A percentile compares a stretch with the other conserved stretches of the same genome.
Evolutionary conservation across 2,797 vertebrate genomes (phyloP).

Genomic region (Propithecus perrieri): DNA sequence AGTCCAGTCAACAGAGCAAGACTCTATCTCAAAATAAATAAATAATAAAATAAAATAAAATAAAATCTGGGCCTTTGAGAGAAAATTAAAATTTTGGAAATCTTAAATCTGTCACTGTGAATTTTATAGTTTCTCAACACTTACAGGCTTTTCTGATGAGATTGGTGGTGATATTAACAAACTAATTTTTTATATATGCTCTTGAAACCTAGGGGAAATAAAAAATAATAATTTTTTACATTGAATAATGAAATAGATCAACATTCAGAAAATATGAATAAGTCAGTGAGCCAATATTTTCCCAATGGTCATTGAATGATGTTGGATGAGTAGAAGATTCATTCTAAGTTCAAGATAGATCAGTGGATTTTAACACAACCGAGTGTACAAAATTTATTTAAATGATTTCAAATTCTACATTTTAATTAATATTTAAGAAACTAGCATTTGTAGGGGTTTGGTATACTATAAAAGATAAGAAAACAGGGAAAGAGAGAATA

Average conservation of each 20-base stretch:
- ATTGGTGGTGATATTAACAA: neutral
- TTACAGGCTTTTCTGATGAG: conserved; percentile 3
- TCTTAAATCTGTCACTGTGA: neutral
- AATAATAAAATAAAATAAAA: too few species aligned
- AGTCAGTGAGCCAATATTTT: neutral
- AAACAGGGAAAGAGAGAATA: neutral
- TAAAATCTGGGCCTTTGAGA: neutral
- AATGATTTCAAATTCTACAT: neutral
- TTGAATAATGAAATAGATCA: neutral
- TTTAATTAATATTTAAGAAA: conserved; percentile 17
- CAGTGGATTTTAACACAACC: neutral
- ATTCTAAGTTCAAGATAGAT: neutral
- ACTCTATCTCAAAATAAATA: too few species aligned
- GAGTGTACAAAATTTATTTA: neutral
- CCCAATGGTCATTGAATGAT: neutral
- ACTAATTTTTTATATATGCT: neutral
- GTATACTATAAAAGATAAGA: neutral
- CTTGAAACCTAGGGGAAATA: too few species aligned
- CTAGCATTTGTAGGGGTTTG: neutral
- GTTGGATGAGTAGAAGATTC: neutral
- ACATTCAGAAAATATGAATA: conserved; percentile 10
- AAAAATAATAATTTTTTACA: neutral
- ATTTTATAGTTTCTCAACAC: neutral
- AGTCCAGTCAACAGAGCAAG: too few species aligned
- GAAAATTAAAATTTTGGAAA: conserved; percentile 30